phyloP scores from a whole-genome alignment of 2,113 vertebrate species.

The Psophia crepitans region DNA sequence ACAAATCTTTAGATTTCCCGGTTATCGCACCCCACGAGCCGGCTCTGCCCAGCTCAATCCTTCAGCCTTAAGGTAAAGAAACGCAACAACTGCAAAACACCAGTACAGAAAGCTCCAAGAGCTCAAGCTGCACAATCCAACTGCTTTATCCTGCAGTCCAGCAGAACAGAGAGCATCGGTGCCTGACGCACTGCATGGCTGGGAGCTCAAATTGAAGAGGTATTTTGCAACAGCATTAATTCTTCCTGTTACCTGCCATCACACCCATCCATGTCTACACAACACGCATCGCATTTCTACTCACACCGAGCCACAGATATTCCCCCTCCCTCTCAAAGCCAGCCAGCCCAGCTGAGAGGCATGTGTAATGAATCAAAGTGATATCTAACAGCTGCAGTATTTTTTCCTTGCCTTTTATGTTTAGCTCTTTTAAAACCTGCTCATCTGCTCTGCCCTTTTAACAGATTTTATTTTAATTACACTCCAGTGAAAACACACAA shows the following conservation, averaged over 20 bases:
- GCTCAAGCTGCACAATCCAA: rapidly evolving
- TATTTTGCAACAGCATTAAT: background rate
- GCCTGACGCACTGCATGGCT: background rate
- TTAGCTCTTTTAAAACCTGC: background rate
- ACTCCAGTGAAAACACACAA: background rate
- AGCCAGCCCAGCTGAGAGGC: background rate
- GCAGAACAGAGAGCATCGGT: too few relatives aligned
- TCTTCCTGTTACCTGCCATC: background rate
- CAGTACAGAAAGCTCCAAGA: background rate
- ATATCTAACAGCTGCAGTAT: background rate
- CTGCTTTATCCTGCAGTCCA: background rate
- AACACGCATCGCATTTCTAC: background rate
- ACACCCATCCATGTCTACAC: background rate
- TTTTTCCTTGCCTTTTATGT: background rate
- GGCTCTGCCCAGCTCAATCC: background rate
- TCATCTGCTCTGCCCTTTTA: background rate
- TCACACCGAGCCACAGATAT: background rate
- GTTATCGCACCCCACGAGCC: background rate
- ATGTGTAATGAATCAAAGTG: background rate
- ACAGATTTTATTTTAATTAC: background rate
- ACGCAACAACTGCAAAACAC: background rate
- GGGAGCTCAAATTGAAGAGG: background rate
- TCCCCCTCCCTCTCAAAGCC: background rate
- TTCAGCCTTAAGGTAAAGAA: background rate
- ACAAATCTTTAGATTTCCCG: background rate